Base-by-base conservation (phyloP, 2,797 vertebrate species). In the Esox masquinongy region DNA sequence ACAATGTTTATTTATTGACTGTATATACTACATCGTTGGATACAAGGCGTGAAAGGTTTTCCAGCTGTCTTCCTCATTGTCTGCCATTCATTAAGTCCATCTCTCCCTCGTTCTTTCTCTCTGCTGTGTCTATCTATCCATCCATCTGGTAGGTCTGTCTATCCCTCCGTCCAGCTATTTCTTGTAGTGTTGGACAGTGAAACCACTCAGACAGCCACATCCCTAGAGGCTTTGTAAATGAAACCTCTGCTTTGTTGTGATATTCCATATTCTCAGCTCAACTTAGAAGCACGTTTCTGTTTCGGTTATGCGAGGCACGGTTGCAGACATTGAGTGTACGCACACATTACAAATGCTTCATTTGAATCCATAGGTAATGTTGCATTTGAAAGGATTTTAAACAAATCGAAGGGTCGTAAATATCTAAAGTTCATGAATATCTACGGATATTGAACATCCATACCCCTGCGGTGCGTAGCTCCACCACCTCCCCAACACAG, bases 221-320 rank as follows among this genome's bases (percentile, higher is more conserved):
- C 87, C 84, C 79, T 79, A 0, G 59, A 74, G 85, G 78, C 24
- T 51, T 66, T 80, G 79, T 84, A 84, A 86, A 87, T 84, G 77
- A 86, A 88, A 90, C 83, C 74, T 77, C 79, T 85, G 70, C 76
- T 83, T 76, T 80, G 76, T 74, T 86, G 75, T 29, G 19, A 22
- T 49, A 47, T 24, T 88, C 79, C 74, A 64, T 80, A 77, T 87
- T 86, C 84, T 72, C 49, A 17, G 51, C 77, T 79, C 70, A 81
- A 74, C 87, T 89, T 43, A 0, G 67, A 85, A 88, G 82, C 79
- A 64, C 14, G 70, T 73, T 84, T 56, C 67, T 90, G 84, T 90
- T 85, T 88, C 82, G 79, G 84, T 87, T 87, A 79, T 83, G 70
- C 34, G 72, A 86, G 84, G 87, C 83, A 64, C 86, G 87, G 89